Percentiles rank a stretch among this genome's conserved stretches.
Evolutionary conservation across 2,113 vertebrate genomes (phyloP).

Genomic region (Siniperca knerii): DNA sequence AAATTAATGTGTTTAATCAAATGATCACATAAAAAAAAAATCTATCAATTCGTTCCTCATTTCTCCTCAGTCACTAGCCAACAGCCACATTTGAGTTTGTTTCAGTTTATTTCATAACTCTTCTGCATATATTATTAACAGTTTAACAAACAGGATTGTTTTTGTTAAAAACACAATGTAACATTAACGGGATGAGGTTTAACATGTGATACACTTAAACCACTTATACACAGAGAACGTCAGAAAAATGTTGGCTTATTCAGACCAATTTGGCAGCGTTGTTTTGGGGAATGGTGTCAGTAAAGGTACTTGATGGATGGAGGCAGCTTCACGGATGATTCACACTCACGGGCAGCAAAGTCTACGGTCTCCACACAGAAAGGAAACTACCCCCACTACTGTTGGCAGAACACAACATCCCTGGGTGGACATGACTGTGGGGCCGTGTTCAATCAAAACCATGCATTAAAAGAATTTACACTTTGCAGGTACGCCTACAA

Average conservation of each 20-base stretch:
- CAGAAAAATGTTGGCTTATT: conserved; percentile 73
- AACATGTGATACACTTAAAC: conserved; percentile 81
- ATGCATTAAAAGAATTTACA: conserved; percentile 42
- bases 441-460: conserved; percentile 42
- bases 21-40: not conserved
- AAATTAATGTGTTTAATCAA: not conserved
- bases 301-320: conserved; percentile 60
- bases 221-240: conserved; percentile 73
- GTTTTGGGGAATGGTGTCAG: conserved; percentile 58
- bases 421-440: conserved; percentile 13
- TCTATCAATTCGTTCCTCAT: not conserved
- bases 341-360: conserved; percentile 63
- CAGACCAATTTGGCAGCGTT: conserved; percentile 81
- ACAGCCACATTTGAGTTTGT: conserved; percentile 13
- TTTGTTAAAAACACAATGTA: conserved; percentile 78
- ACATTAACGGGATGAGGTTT: conserved; percentile 78
- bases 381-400: conserved; percentile 42
- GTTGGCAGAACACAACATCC: conserved; percentile 54
- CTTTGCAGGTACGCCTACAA: conserved; percentile 28
- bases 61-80: not conserved
- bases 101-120: conserved; percentile 74
- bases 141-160: conserved; percentile 76
- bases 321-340: conserved; percentile 61
- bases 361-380: conserved; percentile 31
- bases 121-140: conserved; percentile 79